Conservation (phyloP, 2,113 vertebrate species). For the Trichechus manatus region DNA sequence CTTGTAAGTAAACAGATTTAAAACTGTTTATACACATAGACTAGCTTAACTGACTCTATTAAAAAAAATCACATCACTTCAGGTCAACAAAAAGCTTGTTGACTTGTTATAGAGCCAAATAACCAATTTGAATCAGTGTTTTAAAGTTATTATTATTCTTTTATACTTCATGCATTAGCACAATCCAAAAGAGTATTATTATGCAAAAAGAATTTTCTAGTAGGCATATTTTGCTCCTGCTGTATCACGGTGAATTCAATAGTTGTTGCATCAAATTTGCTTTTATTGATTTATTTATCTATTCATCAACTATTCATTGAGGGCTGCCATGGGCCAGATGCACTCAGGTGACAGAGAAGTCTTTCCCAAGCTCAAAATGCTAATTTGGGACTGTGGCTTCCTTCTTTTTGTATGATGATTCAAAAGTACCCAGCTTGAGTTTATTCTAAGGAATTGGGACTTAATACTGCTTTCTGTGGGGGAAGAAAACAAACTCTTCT, state of each 20-base stretch:
- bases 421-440: neutral
- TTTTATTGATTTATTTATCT: neutral
- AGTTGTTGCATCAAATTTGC: neutral
- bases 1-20: conserved; percentile 43
- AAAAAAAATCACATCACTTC: neutral
- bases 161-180: neutral
- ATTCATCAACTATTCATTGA: neutral
- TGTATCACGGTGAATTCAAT: neutral
- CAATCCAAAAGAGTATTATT: neutral
- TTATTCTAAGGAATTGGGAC: neutral
- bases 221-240: neutral
- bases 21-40: neutral
- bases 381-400: neutral
- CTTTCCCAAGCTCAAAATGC: neutral
- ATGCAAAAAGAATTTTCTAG: conserved; percentile 41
- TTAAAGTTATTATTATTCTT: neutral
- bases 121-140: neutral
- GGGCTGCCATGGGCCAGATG: neutral
- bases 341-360: neutral
- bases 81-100: neutral
- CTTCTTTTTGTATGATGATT: neutral
- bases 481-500: neutral
- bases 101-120: neutral
- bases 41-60: neutral
- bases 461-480: neutral